Percentiles rank a stretch among this genome's conserved stretches.
Conservation (phyloP, 2,888 invertebrate species). For the Phengaris arion region DNA sequence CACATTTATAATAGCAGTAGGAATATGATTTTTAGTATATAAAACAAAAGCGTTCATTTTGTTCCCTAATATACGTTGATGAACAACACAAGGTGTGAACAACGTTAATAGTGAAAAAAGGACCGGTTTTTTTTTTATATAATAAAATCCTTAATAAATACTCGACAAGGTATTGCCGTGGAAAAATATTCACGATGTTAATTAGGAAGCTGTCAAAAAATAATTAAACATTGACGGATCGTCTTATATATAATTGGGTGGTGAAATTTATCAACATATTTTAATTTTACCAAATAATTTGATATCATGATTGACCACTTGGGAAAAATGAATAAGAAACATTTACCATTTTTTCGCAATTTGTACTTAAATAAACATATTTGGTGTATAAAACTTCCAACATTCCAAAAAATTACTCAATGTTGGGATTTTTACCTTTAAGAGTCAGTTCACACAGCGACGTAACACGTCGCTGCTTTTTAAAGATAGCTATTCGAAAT, state of each 20-base stretch:
- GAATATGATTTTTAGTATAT: too few species aligned
- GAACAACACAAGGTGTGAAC: too few species aligned
- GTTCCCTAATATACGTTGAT: too few species aligned
- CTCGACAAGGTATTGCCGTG: neutral
- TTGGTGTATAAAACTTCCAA: too few species aligned
- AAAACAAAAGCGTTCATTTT: too few species aligned
- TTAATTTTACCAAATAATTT: neutral
- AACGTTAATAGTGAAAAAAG: neutral
- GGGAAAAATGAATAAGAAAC: neutral
- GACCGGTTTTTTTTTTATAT: neutral
- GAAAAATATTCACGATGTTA: neutral
- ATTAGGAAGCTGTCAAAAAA: neutral
- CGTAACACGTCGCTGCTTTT: too few species aligned
- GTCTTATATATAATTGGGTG: neutral
- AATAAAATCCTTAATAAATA: neutral
- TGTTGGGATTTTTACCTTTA: too few species aligned
- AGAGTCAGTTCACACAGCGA: too few species aligned
- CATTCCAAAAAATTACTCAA: too few species aligned
- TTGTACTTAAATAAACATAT: too few species aligned
- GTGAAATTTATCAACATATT: neutral
- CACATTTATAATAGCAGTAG: too few species aligned
- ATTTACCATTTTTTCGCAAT: conserved; percentile 19
- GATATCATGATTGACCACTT: neutral
- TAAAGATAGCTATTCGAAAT: too few species aligned
- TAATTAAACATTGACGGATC: conserved; percentile 5